phyloP scores from a whole-genome alignment of 2,113 vertebrate species.

The Eretmodus cyanostictus region DNA sequence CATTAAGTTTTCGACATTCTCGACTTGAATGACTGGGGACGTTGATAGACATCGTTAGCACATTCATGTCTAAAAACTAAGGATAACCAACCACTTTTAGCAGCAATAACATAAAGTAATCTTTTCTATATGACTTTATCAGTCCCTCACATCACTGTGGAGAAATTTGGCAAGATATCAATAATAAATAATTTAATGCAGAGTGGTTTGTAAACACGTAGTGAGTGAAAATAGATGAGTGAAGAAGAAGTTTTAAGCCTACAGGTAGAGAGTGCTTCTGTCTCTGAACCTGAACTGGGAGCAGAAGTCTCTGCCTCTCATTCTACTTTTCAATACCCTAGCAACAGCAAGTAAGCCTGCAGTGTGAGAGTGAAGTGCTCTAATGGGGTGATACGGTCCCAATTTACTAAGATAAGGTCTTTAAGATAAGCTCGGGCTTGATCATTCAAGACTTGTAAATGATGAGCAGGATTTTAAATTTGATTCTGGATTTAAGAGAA shows the following conservation, averaged over 20 bases:
- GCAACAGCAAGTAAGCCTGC: neutral
- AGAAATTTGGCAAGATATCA: neutral
- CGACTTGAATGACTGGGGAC: neutral
- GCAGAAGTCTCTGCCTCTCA: neutral
- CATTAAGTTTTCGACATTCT: neutral
- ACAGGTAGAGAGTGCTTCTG: neutral
- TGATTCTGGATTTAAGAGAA: neutral
- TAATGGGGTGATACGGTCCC: neutral
- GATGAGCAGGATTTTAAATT: neutral
- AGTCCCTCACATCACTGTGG: neutral
- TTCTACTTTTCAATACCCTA: neutral
- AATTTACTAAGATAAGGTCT: neutral
- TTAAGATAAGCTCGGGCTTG: neutral
- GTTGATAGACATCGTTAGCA: neutral
- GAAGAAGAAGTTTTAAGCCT: neutral
- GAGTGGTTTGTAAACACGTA: neutral
- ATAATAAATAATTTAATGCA: neutral
- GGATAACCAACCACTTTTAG: neutral
- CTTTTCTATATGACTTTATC: fast-evolving
- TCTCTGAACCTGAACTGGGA: neutral
- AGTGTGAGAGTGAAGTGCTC: neutral
- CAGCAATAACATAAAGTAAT: neutral
- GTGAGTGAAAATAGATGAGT: neutral
- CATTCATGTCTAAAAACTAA: neutral
- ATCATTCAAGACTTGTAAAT: neutral